A percentile compares a stretch with the other conserved stretches of the same genome.
Evolutionary conservation across 2,888 invertebrate genomes (phyloP).

Genomic region (Apamea anceps): DNA sequence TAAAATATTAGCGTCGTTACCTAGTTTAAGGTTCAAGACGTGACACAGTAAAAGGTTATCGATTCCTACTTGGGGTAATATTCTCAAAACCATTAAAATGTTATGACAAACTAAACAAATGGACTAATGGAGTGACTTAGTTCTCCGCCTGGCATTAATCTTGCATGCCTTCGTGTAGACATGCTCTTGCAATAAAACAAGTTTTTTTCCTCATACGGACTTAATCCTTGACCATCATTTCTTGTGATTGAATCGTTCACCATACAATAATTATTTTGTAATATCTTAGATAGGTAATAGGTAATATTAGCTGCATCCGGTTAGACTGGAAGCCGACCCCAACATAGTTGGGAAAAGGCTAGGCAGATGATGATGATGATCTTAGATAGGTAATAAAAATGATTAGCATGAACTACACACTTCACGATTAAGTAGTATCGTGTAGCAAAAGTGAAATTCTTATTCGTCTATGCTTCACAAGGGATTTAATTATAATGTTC

Average conservation of each 20-base stretch:
- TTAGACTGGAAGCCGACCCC: too few relatives aligned
- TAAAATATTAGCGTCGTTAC: slow-evolving; percentile 25
- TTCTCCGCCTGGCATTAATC: slow-evolving; percentile 36
- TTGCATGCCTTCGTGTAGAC: slow-evolving; percentile 54
- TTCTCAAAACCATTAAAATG: slow-evolving; percentile 33
- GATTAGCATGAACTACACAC: not conserved
- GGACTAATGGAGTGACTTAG: slow-evolving; percentile 39
- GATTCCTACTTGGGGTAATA: slow-evolving; percentile 20
- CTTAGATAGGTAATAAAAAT: too few relatives aligned
- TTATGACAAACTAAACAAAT: slow-evolving; percentile 35
- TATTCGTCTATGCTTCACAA: not conserved
- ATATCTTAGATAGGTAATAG: slow-evolving; percentile 9
- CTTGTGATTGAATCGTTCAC: slow-evolving; percentile 49
- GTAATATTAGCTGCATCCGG: too few relatives aligned
- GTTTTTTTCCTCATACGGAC: slow-evolving; percentile 63
- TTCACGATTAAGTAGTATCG: not conserved
- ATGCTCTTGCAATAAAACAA: slow-evolving; percentile 57
- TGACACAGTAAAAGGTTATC: slow-evolving; percentile 50
- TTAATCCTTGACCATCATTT: slow-evolving; percentile 67
- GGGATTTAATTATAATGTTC: not conserved
- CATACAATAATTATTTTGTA: slow-evolving; percentile 27
- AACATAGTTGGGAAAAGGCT: too few relatives aligned
- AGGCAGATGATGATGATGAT: too few relatives aligned
- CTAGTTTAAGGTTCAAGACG: slow-evolving; percentile 27
- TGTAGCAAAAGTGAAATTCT: not conserved